phyloP scores from a whole-genome alignment of 1,140 invertebrate species.

The Asbolus verrucosus region DNA sequence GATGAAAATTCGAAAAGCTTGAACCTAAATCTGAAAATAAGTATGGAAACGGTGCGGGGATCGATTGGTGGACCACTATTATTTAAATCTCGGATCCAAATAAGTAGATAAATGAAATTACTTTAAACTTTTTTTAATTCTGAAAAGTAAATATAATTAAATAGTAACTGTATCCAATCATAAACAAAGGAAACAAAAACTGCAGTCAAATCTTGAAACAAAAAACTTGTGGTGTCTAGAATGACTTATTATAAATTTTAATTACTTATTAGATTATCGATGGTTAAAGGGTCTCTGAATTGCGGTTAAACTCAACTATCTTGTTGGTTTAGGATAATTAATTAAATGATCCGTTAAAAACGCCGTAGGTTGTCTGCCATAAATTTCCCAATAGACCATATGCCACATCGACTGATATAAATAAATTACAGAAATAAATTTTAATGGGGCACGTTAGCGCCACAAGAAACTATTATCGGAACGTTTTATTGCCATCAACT shows the following conservation, averaged over 20 bases:
- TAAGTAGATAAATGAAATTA: too few species aligned
- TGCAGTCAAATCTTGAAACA: not conserved
- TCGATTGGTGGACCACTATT: too few species aligned
- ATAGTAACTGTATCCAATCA: too few species aligned
- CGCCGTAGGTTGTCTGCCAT: conserved; percentile 26
- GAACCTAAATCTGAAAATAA: too few species aligned
- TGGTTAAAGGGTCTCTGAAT: too few species aligned
- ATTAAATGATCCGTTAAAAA: conserved; percentile 35
- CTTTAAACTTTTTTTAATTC: too few species aligned
- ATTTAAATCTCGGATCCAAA: too few species aligned
- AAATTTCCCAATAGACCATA: conserved; percentile 50
- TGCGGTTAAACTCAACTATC: not conserved
- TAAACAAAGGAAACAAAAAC: too few species aligned
- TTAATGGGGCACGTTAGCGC: conserved; percentile 59
- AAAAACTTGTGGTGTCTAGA: not conserved
- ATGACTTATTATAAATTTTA: not conserved
- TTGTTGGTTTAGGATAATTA: conserved; percentile 27
- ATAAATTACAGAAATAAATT: conserved; percentile 59
- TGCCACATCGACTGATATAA: conserved; percentile 51
- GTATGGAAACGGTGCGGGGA: too few species aligned
- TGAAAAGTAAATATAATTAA: too few species aligned
- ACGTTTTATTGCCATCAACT: conserved; percentile 57
- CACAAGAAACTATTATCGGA: conserved; percentile 58
- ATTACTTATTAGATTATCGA: not conserved
- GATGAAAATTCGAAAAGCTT: too few species aligned